A percentile compares a stretch with the other conserved stretches of the same genome.
Conservation (phyloP, 2,888 invertebrate species). For the Therioaphis trifolii region DNA sequence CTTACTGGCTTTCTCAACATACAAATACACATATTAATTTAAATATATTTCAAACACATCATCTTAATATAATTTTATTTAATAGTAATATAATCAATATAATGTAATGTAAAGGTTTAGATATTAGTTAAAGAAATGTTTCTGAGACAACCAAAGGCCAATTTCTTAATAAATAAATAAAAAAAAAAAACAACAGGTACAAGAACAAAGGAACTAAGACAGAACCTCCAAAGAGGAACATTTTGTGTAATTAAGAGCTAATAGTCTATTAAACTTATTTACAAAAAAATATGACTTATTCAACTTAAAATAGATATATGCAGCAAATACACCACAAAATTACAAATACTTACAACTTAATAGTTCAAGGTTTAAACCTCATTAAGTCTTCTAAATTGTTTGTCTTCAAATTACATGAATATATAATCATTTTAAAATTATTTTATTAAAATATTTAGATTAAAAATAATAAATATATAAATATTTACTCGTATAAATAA, state of each 20-base stretch:
- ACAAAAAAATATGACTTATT: neutral
- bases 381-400: neutral
- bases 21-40: too few relatives aligned
- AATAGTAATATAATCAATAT: too few relatives aligned
- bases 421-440: neutral
- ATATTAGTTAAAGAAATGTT: too few relatives aligned
- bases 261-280: neutral
- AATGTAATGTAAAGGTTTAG: too few relatives aligned
- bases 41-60: too few relatives aligned
- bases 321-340: neutral
- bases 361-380: neutral
- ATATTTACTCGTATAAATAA: neutral
- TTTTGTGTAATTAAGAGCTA: slow-evolving; percentile 30
- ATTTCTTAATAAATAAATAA: too few relatives aligned
- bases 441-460: neutral
- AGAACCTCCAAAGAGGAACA: slow-evolving; percentile 41
- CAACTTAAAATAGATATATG: neutral
- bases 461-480: neutral
- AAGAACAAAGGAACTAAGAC: slow-evolving; percentile 48
- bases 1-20: too few relatives aligned
- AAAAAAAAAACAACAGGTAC: slow-evolving; percentile 48
- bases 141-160: too few relatives aligned
- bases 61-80: too few relatives aligned
- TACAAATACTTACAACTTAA: slow-evolving; percentile 29
- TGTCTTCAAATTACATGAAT: neutral